These are phyloP conservation scores for Drosophila bocqueti DNA, from an alignment of 1,140 invertebrate genomes.

Conservation along the genomic window DNA sequence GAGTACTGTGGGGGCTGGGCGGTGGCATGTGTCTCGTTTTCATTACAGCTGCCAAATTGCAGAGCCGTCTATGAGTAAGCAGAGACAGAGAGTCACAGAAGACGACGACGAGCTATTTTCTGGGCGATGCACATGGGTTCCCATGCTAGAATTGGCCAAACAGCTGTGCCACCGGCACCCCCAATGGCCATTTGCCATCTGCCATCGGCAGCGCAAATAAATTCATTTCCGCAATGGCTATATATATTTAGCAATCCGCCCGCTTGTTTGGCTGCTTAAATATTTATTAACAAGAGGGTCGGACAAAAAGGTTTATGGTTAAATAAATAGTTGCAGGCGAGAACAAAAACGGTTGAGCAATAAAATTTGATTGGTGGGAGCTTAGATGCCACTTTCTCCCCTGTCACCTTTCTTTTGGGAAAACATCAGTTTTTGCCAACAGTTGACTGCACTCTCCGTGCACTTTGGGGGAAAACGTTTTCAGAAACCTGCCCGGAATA, in stretches of 20 bases:
- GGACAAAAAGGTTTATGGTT: constrained; percentile 48
- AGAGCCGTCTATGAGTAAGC: constrained; percentile 47
- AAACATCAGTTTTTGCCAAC: constrained; percentile 43
- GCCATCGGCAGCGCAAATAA: constrained; percentile 34
- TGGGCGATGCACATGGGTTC: constrained; percentile 39
- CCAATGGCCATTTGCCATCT: constrained; percentile 4
- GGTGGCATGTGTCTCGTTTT: constrained; percentile 55
- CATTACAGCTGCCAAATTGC: constrained; percentile 58
- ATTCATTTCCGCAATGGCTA: constrained; percentile 73
- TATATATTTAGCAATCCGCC: constrained; percentile 55
- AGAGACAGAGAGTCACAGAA: constrained; percentile 33
- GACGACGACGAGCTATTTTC: constrained; percentile 33
- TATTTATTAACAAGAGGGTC: constrained; percentile 65
- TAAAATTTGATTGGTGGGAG: constrained; percentile 72
- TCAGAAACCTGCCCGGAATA: constrained; percentile 25
- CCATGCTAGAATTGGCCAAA: constrained; percentile 40
- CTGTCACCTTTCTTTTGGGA: constrained; percentile 10
- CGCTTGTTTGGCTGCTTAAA: constrained; percentile 52
- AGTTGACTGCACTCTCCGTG: constrained; percentile 65
- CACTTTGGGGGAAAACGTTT: constrained; percentile 37
- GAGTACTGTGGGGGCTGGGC: constrained; percentile 25
- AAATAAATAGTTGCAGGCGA: constrained; percentile 51
- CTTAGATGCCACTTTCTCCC: constrained; percentile 44
- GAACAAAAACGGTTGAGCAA: constrained; percentile 49
- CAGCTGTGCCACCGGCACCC: constrained; percentile 44